Evolutionary conservation across 2,797 vertebrate genomes (phyloP).

Genomic region (Brotula barbata): DNA sequence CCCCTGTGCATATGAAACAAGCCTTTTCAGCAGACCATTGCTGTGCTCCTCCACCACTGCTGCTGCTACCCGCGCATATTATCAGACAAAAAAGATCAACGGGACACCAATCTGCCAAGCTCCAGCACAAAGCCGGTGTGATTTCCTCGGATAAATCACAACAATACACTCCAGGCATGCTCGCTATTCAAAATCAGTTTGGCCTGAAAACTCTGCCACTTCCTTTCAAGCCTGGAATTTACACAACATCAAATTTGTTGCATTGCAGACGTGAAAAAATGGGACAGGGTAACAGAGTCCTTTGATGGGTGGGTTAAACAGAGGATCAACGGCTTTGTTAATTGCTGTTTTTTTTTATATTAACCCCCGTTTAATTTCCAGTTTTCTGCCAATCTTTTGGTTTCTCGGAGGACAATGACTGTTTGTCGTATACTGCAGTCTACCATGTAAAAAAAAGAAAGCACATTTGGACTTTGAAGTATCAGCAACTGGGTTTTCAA

Average conservation of each 20-base stretch:
- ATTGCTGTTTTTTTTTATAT: too few relatives aligned
- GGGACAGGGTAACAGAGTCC: too few relatives aligned
- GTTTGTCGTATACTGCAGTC: too few relatives aligned
- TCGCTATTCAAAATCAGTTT: slow-evolving; percentile 48
- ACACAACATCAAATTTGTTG: slow-evolving; percentile 39
- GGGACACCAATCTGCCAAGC: slow-evolving; percentile 39
- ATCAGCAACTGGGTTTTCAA: too few relatives aligned
- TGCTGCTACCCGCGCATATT: slow-evolving; percentile 32
- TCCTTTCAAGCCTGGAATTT: slow-evolving; percentile 45
- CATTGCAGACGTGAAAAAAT: not conserved
- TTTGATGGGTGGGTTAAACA: too few relatives aligned
- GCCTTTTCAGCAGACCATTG: slow-evolving; percentile 23
- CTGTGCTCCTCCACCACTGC: slow-evolving; percentile 25
- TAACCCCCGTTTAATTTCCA: too few relatives aligned
- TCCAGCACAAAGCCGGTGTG: slow-evolving; percentile 35
- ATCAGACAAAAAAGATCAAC: slow-evolving; percentile 55
- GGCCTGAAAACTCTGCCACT: slow-evolving; percentile 41
- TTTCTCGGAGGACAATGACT: too few relatives aligned
- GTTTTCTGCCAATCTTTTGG: too few relatives aligned
- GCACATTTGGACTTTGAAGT: too few relatives aligned
- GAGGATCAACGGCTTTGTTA: too few relatives aligned
- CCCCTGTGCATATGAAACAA: slow-evolving; percentile 30
- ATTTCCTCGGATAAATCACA: slow-evolving; percentile 54
- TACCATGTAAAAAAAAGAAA: too few relatives aligned
- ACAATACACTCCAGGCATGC: slow-evolving; percentile 33